phyloP scores from a whole-genome alignment of 2,888 invertebrate species.

The Latheticus oryzae region DNA sequence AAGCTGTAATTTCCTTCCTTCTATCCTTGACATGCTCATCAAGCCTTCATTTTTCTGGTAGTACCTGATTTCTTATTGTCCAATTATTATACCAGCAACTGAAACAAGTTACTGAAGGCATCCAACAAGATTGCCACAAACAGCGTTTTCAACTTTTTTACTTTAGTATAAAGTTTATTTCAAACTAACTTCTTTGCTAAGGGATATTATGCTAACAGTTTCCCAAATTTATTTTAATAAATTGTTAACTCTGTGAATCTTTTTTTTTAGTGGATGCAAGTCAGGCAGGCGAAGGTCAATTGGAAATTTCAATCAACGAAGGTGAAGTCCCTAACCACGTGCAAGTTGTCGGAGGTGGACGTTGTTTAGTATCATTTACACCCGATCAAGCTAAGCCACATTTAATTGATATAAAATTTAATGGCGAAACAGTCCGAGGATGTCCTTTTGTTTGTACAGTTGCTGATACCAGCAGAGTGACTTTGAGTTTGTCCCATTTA shows the following conservation, averaged over 20 bases:
- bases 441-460: slow-evolving; percentile 92
- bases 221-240: too few relatives aligned
- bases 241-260: too few relatives aligned
- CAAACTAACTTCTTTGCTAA: too few relatives aligned
- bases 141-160: too few relatives aligned
- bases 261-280: slow-evolving; percentile 90
- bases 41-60: slow-evolving; percentile 19
- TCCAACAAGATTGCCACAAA: too few relatives aligned
- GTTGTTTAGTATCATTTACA: slow-evolving; percentile 93
- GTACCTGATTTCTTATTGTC: slow-evolving; percentile 4
- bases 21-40: slow-evolving; percentile 24
- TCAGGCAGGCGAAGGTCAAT: slow-evolving; percentile 98
- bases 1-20: slow-evolving; percentile 11
- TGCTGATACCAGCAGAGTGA: slow-evolving; percentile 81
- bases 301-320: slow-evolving; percentile 99
- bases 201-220: too few relatives aligned
- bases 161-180: too few relatives aligned
- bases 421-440: slow-evolving; percentile 91
- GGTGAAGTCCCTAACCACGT: slow-evolving; percentile 99
- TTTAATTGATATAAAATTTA: slow-evolving; percentile 95
- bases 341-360: slow-evolving; percentile 93
- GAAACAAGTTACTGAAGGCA: too few relatives aligned
- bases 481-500: slow-evolving; percentile 78
- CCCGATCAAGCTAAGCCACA: slow-evolving; percentile 93
- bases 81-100: not conserved